These are phyloP conservation scores for Monoplex corrugatus DNA, from an alignment of 2,888 invertebrate genomes.

Conservation along the genomic window DNA sequence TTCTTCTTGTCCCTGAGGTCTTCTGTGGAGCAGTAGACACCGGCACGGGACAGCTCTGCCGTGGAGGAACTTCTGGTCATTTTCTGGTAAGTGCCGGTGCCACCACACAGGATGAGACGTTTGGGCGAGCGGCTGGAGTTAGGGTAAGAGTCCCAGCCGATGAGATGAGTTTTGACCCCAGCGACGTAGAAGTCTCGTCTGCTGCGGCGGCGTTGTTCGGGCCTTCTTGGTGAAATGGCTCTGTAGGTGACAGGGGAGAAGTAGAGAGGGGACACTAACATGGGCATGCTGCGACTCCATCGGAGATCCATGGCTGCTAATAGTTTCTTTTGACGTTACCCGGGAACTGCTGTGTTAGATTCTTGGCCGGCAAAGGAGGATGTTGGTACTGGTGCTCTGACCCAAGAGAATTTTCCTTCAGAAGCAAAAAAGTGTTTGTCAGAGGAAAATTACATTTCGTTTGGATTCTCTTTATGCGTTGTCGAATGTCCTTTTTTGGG, in stretches of 20 bases:
- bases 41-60: conserved; percentile 27
- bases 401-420: too few relatives aligned
- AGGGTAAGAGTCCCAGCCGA: conserved; percentile 31
- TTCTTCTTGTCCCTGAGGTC: background rate
- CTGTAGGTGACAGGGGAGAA: conserved; percentile 10
- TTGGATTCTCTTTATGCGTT: too few relatives aligned
- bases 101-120: conserved; percentile 30
- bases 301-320: conserved; percentile 48
- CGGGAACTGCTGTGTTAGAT: too few relatives aligned
- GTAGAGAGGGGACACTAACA: background rate
- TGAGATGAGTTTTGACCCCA: conserved; percentile 15
- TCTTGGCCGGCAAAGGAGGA: too few relatives aligned
- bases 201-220: background rate
- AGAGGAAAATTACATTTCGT: too few relatives aligned
- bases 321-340: background rate
- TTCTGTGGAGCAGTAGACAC: conserved; percentile 24
- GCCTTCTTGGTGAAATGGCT: background rate
- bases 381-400: too few relatives aligned
- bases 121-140: conserved; percentile 10
- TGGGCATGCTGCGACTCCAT: conserved; percentile 42
- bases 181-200: background rate
- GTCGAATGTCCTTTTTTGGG: too few relatives aligned
- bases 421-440: too few relatives aligned
- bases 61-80: conserved; percentile 37
- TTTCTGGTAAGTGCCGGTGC: background rate